Evolutionary conservation across 2,888 invertebrate genomes (phyloP).

Genomic region (Drosophila rellima): DNA sequence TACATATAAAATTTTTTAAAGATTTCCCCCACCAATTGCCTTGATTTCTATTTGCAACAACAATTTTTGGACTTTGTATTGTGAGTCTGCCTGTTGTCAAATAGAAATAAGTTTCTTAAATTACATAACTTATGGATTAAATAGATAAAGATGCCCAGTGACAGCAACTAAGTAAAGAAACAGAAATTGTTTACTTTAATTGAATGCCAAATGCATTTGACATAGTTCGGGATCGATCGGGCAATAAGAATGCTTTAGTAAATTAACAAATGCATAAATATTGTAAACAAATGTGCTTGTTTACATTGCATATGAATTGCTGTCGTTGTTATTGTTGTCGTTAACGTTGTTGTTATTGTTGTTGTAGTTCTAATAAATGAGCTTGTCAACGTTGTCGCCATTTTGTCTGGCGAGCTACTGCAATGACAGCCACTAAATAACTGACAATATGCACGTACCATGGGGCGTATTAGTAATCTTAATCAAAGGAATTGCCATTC

Average conservation of each 20-base stretch:
- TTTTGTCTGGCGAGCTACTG: slow-evolving; percentile 75
- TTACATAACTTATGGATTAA: neutral
- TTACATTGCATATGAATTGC: slow-evolving; percentile 64
- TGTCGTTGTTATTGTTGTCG: slow-evolving; percentile 9
- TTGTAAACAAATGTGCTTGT: slow-evolving; percentile 72
- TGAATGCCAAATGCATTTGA: slow-evolving; percentile 54
- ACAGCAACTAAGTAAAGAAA: slow-evolving; percentile 9
- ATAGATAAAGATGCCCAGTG: neutral
- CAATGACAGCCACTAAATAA: slow-evolving; percentile 68
- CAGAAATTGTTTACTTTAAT: slow-evolving; percentile 10
- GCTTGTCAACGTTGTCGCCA: slow-evolving; percentile 72
- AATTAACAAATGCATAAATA: slow-evolving; percentile 68
- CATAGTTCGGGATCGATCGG: slow-evolving; percentile 50
- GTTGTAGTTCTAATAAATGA: slow-evolving; percentile 61
- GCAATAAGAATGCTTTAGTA: slow-evolving; percentile 52
- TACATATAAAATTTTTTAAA: slow-evolving; percentile 5
- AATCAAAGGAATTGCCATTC: slow-evolving; percentile 43
- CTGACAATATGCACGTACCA: slow-evolving; percentile 59
- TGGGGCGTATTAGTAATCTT: slow-evolving; percentile 73
- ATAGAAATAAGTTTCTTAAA: slow-evolving; percentile 6
- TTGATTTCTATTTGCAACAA: slow-evolving; percentile 18
- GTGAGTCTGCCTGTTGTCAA: neutral
- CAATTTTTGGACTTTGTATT: slow-evolving; percentile 2
- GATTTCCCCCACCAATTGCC: slow-evolving; percentile 22
- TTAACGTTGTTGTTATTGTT: slow-evolving; percentile 30